phyloP scores from a whole-genome alignment of 2,888 invertebrate genomes.

The Pediacus dermestoides region DNA sequence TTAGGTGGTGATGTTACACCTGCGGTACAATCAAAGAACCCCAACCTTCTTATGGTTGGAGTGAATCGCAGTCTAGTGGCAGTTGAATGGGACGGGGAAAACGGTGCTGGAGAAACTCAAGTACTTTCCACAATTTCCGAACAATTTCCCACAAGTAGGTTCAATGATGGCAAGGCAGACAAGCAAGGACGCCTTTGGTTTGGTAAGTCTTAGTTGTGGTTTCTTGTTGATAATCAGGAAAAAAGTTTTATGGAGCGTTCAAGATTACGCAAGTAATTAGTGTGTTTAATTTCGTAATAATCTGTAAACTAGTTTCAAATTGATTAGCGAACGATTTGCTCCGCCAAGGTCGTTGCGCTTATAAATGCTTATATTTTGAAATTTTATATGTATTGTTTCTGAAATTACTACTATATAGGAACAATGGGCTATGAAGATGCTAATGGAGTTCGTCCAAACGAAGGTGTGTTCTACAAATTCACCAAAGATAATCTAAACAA shows the following conservation, averaged over 20 bases:
- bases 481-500: conserved; percentile 42
- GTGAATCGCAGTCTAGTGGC: conserved; percentile 44
- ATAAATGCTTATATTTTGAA: no score
- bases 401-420: no score
- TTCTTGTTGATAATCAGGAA: no score
- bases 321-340: no score
- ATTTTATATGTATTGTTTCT: no score
- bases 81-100: conserved; percentile 53
- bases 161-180: conserved; percentile 63
- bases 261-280: no score
- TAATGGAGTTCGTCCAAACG: conserved; percentile 47
- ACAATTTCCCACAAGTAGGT: conserved; percentile 50
- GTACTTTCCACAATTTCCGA: conserved; percentile 50
- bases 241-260: no score
- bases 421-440: conserved; percentile 61
- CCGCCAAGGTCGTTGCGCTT: no score
- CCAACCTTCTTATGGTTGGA: conserved; percentile 34
- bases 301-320: no score
- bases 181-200: conserved; percentile 56
- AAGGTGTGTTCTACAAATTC: conserved; percentile 60
- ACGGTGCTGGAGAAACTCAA: conserved; percentile 14
- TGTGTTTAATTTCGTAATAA: no score
- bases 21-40: conserved; percentile 32
- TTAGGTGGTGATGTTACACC: conserved; percentile 27
- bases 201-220: conserved; percentile 43